These are phyloP conservation scores for Leucoraja ocellata DNA, from an alignment of 2,797 vertebrate species.

Conservation along the genomic window DNA sequence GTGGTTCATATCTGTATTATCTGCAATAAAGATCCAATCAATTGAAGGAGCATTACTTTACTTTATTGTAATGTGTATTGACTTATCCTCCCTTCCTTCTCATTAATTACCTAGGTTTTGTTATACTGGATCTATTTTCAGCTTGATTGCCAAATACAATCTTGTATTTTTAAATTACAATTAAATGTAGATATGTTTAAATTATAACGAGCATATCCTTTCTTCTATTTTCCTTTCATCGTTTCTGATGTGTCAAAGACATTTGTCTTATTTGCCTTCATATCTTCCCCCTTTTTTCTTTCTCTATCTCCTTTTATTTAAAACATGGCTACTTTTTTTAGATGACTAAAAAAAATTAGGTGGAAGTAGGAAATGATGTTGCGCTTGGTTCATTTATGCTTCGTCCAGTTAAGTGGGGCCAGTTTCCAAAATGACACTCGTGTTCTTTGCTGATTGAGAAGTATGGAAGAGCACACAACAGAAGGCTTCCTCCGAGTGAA, in stretches of 20 bases:
- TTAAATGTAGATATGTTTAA: not conserved
- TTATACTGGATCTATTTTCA: not conserved
- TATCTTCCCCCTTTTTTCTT: not conserved
- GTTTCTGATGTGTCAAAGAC: not conserved
- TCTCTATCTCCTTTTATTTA: not conserved
- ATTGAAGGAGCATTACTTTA: not conserved
- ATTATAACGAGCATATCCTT: too few relatives aligned
- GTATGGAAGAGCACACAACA: not conserved
- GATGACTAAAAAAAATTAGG: not conserved
- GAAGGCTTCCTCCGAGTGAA: too few relatives aligned
- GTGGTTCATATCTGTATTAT: not conserved
- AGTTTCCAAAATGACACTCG: too few relatives aligned
- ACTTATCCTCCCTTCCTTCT: not conserved
- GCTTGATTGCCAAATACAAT: not conserved
- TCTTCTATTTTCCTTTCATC: not conserved
- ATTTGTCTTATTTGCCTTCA: not conserved
- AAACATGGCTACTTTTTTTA: not conserved
- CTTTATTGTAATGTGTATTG: not conserved
- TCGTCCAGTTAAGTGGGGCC: not conserved
- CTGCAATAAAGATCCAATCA: not conserved
- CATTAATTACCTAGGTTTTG: not conserved
- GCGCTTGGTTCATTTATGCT: not conserved
- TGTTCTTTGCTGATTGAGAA: not conserved
- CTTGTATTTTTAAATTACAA: too few relatives aligned
- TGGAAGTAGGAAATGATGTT: not conserved